Conservation (phyloP, 2,888 invertebrate species). For the Bellardia pandia region DNA sequence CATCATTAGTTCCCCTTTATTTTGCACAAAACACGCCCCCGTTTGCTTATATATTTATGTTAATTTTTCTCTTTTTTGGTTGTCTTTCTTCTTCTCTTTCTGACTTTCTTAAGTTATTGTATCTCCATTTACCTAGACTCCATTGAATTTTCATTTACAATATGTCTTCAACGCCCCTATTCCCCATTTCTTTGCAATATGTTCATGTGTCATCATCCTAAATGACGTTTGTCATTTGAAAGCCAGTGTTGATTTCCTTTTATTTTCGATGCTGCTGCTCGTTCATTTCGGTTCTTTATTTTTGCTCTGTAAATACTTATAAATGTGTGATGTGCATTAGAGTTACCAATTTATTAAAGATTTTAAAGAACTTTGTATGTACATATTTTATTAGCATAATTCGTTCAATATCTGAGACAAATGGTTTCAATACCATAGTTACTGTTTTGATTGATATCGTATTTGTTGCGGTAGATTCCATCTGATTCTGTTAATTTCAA, state of each 20-base stretch:
- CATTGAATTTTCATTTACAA: constrained; percentile 18
- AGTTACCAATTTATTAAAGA: constrained; percentile 27
- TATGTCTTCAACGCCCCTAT: not conserved
- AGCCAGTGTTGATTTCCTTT: constrained; percentile 64
- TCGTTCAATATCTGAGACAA: too few species aligned
- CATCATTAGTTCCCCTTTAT: constrained; percentile 41
- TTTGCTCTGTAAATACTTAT: constrained; percentile 68
- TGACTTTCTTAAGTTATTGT: constrained; percentile 30
- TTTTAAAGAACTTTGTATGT: too few species aligned
- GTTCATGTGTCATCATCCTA: constrained; percentile 56
- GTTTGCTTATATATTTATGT: constrained; percentile 31
- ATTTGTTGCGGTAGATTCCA: too few species aligned
- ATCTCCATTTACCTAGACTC: constrained; percentile 31
- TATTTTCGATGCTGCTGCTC: constrained; percentile 65
- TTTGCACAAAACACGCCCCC: constrained; percentile 49
- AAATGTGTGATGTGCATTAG: constrained; percentile 38
- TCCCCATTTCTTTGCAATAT: constrained; percentile 3
- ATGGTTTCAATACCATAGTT: too few species aligned
- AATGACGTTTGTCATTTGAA: constrained; percentile 72
- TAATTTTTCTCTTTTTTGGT: not conserved
- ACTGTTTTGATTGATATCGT: too few species aligned
- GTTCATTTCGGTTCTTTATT: constrained; percentile 69
- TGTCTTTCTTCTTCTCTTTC: constrained; percentile 41
- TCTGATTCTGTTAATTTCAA: too few species aligned
- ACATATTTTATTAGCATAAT: too few species aligned